Evolutionary conservation across 2,113 vertebrate species (phyloP).

Genomic region (Nansenia antarctica): DNA sequence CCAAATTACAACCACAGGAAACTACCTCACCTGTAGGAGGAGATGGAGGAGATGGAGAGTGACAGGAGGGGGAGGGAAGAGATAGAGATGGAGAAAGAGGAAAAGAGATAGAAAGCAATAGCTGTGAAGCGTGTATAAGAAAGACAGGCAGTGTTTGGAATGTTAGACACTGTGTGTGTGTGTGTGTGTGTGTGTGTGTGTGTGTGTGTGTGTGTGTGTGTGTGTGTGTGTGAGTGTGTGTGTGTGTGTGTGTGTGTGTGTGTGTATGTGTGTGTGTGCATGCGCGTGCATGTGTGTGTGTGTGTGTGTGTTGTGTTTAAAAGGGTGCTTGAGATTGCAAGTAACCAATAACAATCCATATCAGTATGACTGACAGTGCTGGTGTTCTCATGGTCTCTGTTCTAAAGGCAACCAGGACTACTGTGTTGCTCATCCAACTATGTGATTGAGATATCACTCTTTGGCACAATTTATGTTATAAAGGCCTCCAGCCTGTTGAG

Average conservation of each 20-base stretch:
- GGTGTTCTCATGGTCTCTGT: neutral
- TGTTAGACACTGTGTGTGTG: no score
- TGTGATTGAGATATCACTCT: slow-evolving; percentile 4
- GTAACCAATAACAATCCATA: neutral
- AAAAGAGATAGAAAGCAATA: neutral
- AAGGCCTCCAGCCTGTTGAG: neutral
- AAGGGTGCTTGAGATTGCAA: no score
- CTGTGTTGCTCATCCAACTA: neutral
- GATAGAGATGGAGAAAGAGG: neutral
- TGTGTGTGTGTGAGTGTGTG: neutral
- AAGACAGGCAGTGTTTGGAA: slow-evolving; percentile 45
- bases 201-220: neutral
- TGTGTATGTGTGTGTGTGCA: no score
- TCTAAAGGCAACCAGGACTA: neutral
- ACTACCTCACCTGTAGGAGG: slow-evolving; percentile 44
- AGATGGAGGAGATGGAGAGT: neutral
- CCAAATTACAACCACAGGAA: slow-evolving; percentile 11
- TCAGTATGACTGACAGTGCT: neutral
- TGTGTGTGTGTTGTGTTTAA: no score
- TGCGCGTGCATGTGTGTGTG: no score
- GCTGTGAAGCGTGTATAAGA: slow-evolving; percentile 8
- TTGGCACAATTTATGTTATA: neutral
- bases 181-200: neutral
- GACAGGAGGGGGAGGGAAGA: slow-evolving; percentile 15
- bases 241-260: neutral